Conservation (phyloP, 2,888 invertebrate species). For the Phytoseiulus persimilis region DNA sequence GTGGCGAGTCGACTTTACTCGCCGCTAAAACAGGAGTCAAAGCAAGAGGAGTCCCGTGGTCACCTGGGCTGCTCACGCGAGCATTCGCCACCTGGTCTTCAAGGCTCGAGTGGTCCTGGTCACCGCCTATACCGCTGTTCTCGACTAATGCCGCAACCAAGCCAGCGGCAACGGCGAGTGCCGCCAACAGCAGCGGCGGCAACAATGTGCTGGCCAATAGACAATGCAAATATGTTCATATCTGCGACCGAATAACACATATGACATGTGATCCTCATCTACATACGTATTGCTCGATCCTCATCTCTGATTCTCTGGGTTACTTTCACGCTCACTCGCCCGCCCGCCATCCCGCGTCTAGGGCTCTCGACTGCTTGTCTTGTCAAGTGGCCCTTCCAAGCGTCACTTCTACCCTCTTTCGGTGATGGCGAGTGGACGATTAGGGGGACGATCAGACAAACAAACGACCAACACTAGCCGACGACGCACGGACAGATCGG, state of each 20-base stretch:
- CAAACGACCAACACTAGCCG: not conserved
- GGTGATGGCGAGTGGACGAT: not conserved
- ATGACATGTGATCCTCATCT: slow-evolving; percentile 37
- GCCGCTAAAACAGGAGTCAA: not conserved
- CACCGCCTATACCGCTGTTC: slow-evolving; percentile 19
- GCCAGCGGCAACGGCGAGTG: not conserved
- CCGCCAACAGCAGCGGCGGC: not conserved
- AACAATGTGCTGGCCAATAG: slow-evolving; percentile 21
- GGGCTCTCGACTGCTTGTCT: not conserved
- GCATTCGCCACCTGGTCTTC: not conserved
- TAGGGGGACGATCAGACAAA: not conserved
- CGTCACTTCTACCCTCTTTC: not conserved
- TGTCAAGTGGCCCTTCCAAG: slow-evolving; percentile 10
- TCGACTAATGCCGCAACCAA: not conserved
- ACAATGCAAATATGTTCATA: slow-evolving; percentile 39
- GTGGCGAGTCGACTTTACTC: not conserved
- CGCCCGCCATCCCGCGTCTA: not conserved
- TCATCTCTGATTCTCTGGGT: not conserved
- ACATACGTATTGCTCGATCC: slow-evolving; percentile 37
- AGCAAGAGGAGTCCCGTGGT: not conserved
- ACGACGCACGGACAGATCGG: not conserved
- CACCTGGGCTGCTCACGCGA: not conserved
- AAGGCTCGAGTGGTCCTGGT: not conserved
- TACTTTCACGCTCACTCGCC: not conserved
- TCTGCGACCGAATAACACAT: not conserved